phyloP scores from a whole-genome alignment of 2,888 invertebrate genomes.

The Neoscelio sp. region DNA sequence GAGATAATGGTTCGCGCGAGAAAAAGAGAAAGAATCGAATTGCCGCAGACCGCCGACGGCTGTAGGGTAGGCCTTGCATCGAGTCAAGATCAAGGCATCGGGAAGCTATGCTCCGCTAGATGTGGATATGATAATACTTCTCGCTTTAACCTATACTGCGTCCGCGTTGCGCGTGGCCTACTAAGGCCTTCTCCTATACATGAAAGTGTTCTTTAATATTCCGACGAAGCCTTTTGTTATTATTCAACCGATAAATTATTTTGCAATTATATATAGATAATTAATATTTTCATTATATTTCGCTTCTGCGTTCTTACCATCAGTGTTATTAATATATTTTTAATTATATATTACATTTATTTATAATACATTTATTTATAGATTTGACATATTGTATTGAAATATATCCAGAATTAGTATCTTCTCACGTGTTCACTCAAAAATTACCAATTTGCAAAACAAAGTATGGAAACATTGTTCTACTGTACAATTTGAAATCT shows the following conservation, averaged over 20 bases:
- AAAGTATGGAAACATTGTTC: too few relatives aligned
- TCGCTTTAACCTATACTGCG: slow-evolving; percentile 60
- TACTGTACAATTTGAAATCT: too few relatives aligned
- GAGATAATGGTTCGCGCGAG: slow-evolving; percentile 54
- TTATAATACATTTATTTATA: too few relatives aligned
- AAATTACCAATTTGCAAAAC: too few relatives aligned
- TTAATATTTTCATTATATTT: slow-evolving; percentile 14
- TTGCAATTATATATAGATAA: slow-evolving; percentile 17
- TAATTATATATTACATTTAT: slow-evolving; percentile 15
- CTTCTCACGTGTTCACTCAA: too few relatives aligned
- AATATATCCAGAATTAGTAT: too few relatives aligned
- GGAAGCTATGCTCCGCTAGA: slow-evolving; percentile 67
- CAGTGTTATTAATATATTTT: slow-evolving; percentile 8
- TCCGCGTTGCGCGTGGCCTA: slow-evolving; percentile 66
- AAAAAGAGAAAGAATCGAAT: slow-evolving; percentile 59
- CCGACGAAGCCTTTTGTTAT: slow-evolving; percentile 40
- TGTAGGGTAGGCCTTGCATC: slow-evolving; percentile 69
- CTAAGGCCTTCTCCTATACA: slow-evolving; percentile 54
- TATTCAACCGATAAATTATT: slow-evolving; percentile 36
- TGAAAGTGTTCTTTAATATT: slow-evolving; percentile 66
- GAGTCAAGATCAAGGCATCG: slow-evolving; percentile 70
- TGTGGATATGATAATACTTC: slow-evolving; percentile 68
- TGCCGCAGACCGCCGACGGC: slow-evolving; percentile 65
- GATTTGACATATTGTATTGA: too few relatives aligned
- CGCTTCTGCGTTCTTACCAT: background rate